Base-by-base conservation (phyloP, 2,888 invertebrate genomes). In the Pseudanteris insignis region DNA sequence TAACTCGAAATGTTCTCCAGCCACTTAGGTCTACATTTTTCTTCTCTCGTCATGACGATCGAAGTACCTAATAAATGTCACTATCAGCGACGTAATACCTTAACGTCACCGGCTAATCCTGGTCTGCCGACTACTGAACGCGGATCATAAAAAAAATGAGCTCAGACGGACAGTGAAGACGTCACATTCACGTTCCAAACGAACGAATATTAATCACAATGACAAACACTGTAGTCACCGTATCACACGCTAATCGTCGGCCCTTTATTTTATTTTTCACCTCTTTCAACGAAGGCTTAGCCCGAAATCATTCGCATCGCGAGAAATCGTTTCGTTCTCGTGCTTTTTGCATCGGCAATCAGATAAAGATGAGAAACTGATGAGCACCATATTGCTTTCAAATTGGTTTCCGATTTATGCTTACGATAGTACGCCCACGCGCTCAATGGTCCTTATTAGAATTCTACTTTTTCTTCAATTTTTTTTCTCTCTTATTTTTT, bases 331-430 rank as follows among this genome's bases (percentile, higher is more conserved):
- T 70, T 66, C 58, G 64, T 30, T n/a, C 18, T 3, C 18, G 18
- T 18, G 18, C 37, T 48, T 57, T 44, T 38, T 43, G 18, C 46
- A 50, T 44, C 24, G 34, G 50, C 63, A 66, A 74, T 74, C 74
- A 69, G 74, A 76, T 75, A 74, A 74, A 69, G 55, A 40, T 53
- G 51, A 50, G 47, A 63, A 66, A 65, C 66, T 70, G 75, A 75
- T 74, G 73, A 77, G 71, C 70, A 66, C 69, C 71, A 71, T 76
- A 78, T 77, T 76, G 75, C 75, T 73, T 73, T 75, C 72, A 75
- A 76, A 78, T 78, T 77, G 78, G 71, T 78, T 78, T 74, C 69
- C 76, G 78, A 78, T 77, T 75, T 72, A 65, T 70, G 71, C 69
- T 66, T 65, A 65, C 69, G 77, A 77, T 78, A 71, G 65, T 43